These are phyloP conservation scores for Agrochola lychnidis DNA, from an alignment of 2,888 invertebrate genomes.

Conservation along the genomic window DNA sequence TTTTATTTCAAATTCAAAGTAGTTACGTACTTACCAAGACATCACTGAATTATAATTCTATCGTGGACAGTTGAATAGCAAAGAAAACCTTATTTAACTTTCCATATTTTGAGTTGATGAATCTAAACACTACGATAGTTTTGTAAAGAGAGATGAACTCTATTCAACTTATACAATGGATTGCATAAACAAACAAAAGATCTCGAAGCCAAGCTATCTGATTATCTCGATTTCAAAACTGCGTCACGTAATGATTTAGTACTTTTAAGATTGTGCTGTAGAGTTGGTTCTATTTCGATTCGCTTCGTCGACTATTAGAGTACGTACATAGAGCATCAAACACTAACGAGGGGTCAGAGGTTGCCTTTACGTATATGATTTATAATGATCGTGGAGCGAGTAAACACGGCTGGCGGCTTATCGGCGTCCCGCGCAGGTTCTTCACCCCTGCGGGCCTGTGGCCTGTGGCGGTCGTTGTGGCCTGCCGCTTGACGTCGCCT, in stretches of 20 bases:
- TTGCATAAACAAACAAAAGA: slow-evolving; percentile 51
- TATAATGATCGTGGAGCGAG: slow-evolving; percentile 81
- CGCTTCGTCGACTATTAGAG: slow-evolving; percentile 57
- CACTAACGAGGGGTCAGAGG: slow-evolving; percentile 84
- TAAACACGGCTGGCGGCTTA: slow-evolving; percentile 82
- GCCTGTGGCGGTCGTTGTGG: slow-evolving; percentile 25
- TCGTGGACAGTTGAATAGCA: background rate
- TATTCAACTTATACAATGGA: slow-evolving; percentile 46
- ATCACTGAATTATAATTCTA: background rate
- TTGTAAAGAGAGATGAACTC: slow-evolving; percentile 56
- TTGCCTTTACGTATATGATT: slow-evolving; percentile 81
- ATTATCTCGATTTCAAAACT: slow-evolving; percentile 55
- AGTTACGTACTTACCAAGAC: background rate
- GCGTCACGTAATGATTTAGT: slow-evolving; percentile 56
- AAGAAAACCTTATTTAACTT: slow-evolving; percentile 4
- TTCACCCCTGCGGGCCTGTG: slow-evolving; percentile 78
- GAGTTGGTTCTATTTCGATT: slow-evolving; percentile 54
- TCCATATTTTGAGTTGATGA: slow-evolving; percentile 27
- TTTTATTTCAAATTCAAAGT: background rate
- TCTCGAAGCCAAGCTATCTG: slow-evolving; percentile 27
- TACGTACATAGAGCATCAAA: slow-evolving; percentile 69
- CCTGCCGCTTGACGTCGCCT: slow-evolving; percentile 42
- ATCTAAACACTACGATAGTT: slow-evolving; percentile 10
- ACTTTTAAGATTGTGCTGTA: slow-evolving; percentile 53
- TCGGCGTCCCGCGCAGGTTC: slow-evolving; percentile 79